Evolutionary conservation across 2,113 vertebrate species (phyloP).

Genomic region (Etheostoma spectabile): DNA sequence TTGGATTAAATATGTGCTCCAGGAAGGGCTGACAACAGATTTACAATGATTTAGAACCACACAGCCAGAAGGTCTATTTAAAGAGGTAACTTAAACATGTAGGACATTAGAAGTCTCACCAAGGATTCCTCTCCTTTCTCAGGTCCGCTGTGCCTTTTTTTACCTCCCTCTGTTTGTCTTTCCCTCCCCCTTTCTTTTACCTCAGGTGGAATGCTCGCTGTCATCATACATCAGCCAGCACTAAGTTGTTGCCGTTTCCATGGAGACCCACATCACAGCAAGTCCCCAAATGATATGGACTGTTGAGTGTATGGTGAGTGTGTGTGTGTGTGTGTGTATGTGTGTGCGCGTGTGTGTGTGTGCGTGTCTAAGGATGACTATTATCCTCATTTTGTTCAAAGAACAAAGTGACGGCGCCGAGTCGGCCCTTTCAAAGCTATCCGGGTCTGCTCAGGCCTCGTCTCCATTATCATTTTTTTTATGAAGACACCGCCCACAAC

Average conservation of each 20-base stretch:
- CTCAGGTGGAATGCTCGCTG: conserved; percentile 47
- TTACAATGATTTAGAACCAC: background rate
- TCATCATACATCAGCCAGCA: conserved; percentile 56
- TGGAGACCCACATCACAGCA: conserved; percentile 67
- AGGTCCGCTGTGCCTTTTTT: background rate
- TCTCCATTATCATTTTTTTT: conserved; percentile 34
- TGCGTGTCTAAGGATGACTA: conserved; percentile 12
- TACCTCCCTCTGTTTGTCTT: background rate
- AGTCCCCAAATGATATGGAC: conserved; percentile 34
- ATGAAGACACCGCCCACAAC: conserved; percentile 11
- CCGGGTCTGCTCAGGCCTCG: conserved; percentile 13
- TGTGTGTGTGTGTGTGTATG: conserved; percentile 10
- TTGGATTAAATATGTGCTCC: background rate
- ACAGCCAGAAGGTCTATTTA: background rate
- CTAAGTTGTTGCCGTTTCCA: conserved; percentile 65
- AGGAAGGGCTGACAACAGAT: background rate
- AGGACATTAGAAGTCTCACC: background rate
- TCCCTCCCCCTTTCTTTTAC: conserved; percentile 7
- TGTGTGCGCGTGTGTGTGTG: conserved; percentile 2
- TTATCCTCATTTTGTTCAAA: conserved; percentile 50
- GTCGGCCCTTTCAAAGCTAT: conserved; percentile 51
- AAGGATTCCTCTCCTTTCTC: background rate
- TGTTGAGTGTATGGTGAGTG: background rate
- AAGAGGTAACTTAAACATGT: background rate
- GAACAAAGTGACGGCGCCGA: conserved; percentile 33